Conservation (phyloP, 2,888 invertebrate genomes). For the Uloborus plumipes region DNA sequence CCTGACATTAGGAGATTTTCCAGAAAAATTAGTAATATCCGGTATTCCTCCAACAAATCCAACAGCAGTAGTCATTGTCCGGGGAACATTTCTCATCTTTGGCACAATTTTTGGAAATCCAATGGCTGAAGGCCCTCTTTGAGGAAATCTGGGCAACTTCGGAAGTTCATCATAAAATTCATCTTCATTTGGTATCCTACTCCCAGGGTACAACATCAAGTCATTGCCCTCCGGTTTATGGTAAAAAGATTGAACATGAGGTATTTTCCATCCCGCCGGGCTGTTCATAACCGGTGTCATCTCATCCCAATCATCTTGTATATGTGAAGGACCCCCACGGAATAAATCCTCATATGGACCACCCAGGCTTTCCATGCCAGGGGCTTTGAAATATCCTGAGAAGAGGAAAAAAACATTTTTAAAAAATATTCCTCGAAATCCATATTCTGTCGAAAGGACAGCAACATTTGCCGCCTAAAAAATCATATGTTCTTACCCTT, state of each 20-base stretch:
- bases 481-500: constrained; percentile 28
- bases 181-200: too few relatives aligned
- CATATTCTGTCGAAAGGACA: too few relatives aligned
- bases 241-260: constrained; percentile 43
- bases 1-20: too few relatives aligned
- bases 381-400: constrained; percentile 48
- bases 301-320: constrained; percentile 3
- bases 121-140: not conserved
- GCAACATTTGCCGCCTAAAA: not conserved
- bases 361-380: constrained; percentile 48
- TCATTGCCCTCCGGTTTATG: constrained; percentile 26
- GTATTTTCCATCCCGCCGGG: constrained; percentile 25
- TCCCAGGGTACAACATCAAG: not conserved
- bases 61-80: constrained; percentile 4
- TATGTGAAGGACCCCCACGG: constrained; percentile 21
- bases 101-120: not conserved
- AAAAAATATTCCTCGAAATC: not conserved
- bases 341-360: constrained; percentile 42
- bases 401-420: not conserved
- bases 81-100: not conserved
- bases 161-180: too few relatives aligned
- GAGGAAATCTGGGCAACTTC: not conserved
- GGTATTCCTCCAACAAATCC: constrained; percentile 6
- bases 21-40: not conserved
- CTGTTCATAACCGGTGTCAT: constrained; percentile 9